Evolutionary conservation across 2,888 invertebrate genomes (phyloP).

Genomic region (Globia sparganii): DNA sequence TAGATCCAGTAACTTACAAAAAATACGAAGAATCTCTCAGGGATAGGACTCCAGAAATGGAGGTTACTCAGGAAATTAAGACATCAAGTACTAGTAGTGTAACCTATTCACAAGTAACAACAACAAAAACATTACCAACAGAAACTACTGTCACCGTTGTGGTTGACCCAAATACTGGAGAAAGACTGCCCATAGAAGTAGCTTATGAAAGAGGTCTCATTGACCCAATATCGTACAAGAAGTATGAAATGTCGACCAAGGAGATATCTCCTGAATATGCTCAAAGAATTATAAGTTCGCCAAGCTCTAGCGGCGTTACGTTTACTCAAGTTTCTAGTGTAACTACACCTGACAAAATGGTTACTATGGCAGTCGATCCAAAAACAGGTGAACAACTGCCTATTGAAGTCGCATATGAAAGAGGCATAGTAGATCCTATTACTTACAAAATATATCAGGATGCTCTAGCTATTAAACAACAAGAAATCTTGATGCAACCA

Average conservation of each 20-base stretch:
- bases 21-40: slow-evolving; percentile 88
- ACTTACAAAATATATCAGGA: slow-evolving; percentile 72
- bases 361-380: slow-evolving; percentile 90
- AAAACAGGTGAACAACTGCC: slow-evolving; percentile 93
- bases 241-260: slow-evolving; percentile 84
- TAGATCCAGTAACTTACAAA: slow-evolving; percentile 90
- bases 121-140: slow-evolving; percentile 66
- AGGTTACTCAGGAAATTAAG: slow-evolving; percentile 67
- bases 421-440: slow-evolving; percentile 87
- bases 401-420: slow-evolving; percentile 91
- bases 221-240: slow-evolving; percentile 78
- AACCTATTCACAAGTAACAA: slow-evolving; percentile 72
- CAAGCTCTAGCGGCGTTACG: slow-evolving; percentile 64
- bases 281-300: slow-evolving; percentile 60
- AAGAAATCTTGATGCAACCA: slow-evolving; percentile 50
- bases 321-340: slow-evolving; percentile 66
- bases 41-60: slow-evolving; percentile 79
- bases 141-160: slow-evolving; percentile 89
- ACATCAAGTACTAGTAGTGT: slow-evolving; percentile 69
- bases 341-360: slow-evolving; percentile 67
- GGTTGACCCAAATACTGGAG: slow-evolving; percentile 94
- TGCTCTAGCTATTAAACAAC: slow-evolving; percentile 59
- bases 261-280: slow-evolving; percentile 73
- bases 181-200: slow-evolving; percentile 94
- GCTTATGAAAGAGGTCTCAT: slow-evolving; percentile 92